A percentile compares a stretch with the other conserved stretches of the same genome.
Evolutionary conservation across 1,140 invertebrate genomes (phyloP).

Genomic region (Tenebrio molitor): DNA sequence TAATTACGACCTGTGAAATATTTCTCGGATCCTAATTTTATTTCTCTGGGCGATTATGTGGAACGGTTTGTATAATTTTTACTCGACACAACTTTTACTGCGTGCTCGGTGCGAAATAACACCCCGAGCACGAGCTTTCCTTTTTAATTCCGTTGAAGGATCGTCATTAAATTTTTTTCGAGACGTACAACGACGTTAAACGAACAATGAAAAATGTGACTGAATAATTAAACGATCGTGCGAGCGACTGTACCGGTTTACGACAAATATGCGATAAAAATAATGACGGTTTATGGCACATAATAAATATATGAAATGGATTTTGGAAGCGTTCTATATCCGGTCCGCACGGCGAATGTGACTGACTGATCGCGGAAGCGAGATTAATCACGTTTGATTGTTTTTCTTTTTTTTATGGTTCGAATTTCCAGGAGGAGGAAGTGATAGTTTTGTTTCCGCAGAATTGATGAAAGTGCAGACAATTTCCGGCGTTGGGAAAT

Average conservation of each 20-base stretch:
- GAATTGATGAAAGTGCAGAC: slow-evolving; percentile 12
- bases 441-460: too few relatives aligned
- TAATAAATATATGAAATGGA: slow-evolving; percentile 23
- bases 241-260: not conserved
- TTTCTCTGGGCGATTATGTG: slow-evolving; percentile 7
- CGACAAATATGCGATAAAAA: not conserved
- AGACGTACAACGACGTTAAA: too few relatives aligned
- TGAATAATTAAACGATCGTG: not conserved
- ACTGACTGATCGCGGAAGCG: too few relatives aligned
- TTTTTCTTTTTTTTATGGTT: too few relatives aligned
- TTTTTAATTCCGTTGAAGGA: too few relatives aligned
- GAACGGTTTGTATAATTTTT: not conserved
- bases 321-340: too few relatives aligned
- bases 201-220: too few relatives aligned
- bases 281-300: slow-evolving; percentile 8
- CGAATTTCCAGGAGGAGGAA: too few relatives aligned
- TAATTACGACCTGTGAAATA: slow-evolving; percentile 22
- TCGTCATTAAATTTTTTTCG: not conserved
- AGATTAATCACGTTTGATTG: too few relatives aligned
- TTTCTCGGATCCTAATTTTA: slow-evolving; percentile 10
- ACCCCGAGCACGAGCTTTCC: too few relatives aligned
- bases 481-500: slow-evolving; percentile 13
- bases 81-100: not conserved
- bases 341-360: too few relatives aligned
- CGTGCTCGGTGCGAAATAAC: too few relatives aligned